Percentiles rank a stretch among this genome's conserved stretches.
These are phyloP conservation scores for Cotesia vestalis DNA, from an alignment of 1,140 invertebrate genomes.

Conservation along the genomic window DNA sequence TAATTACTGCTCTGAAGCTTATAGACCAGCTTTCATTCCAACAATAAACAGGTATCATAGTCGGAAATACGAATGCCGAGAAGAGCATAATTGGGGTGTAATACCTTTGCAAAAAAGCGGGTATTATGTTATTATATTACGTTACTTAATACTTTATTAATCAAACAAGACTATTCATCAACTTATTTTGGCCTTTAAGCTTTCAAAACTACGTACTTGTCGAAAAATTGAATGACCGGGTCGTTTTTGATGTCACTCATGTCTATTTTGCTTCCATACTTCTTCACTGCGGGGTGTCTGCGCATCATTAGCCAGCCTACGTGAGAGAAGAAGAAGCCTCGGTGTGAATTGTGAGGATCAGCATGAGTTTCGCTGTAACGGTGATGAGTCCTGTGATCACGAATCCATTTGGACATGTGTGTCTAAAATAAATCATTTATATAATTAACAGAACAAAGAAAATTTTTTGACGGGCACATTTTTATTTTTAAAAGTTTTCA, in stretches of 20 bases:
- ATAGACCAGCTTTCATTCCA: slow-evolving; percentile 78
- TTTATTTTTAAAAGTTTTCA: neutral
- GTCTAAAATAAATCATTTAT: slow-evolving; percentile 50
- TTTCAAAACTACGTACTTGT: slow-evolving; percentile 64
- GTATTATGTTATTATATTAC: slow-evolving; percentile 1
- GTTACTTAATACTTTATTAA: neutral
- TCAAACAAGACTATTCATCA: neutral
- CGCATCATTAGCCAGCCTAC: slow-evolving; percentile 84
- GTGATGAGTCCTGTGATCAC: slow-evolving; percentile 84
- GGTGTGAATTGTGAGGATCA: slow-evolving; percentile 82
- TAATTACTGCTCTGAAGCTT: slow-evolving; percentile 70
- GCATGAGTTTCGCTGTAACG: slow-evolving; percentile 84
- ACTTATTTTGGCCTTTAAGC: neutral
- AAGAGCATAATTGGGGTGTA: slow-evolving; percentile 76
- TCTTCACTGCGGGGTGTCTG: slow-evolving; percentile 80
- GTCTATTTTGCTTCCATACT: slow-evolving; percentile 72
- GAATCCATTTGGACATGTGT: slow-evolving; percentile 67
- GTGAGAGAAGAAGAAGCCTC: slow-evolving; percentile 87
- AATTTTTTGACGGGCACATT: too few species aligned
- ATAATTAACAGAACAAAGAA: too few species aligned
- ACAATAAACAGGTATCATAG: slow-evolving; percentile 74
- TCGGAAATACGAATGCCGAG: slow-evolving; percentile 80
- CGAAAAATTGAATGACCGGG: slow-evolving; percentile 79
- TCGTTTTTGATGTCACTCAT: slow-evolving; percentile 78
- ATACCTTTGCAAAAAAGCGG: slow-evolving; percentile 67